Percentiles rank a stretch among this genome's conserved stretches.
phyloP scores from a whole-genome alignment of 2,888 invertebrate genomes.

The Cheilosia impressa region DNA sequence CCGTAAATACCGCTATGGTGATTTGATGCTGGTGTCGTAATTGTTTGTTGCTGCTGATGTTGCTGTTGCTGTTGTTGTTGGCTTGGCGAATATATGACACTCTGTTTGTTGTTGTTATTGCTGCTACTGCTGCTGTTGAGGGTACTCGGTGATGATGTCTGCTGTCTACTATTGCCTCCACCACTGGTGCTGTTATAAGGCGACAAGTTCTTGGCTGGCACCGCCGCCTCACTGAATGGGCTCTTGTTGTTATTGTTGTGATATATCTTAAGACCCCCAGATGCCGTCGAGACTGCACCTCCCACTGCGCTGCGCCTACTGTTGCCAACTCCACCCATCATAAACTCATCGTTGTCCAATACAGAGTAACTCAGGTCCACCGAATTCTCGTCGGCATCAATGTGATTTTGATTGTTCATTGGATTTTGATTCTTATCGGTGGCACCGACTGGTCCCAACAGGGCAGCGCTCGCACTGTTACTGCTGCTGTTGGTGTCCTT shows the following conservation, averaged over 20 bases:
- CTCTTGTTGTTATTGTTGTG: conserved; percentile 71
- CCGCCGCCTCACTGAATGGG: conserved; percentile 47
- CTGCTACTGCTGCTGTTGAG: conserved; percentile 63
- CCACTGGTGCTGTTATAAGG: conserved; percentile 50
- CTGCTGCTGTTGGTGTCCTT: conserved; percentile 83
- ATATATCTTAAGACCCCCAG: conserved; percentile 64
- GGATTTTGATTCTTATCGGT: conserved; percentile 70
- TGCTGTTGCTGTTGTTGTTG: conserved; percentile 71
- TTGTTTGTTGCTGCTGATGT: conserved; percentile 76
- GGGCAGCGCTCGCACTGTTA: conserved; percentile 64
- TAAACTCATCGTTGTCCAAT: conserved; percentile 81
- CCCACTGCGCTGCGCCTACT: conserved; percentile 31
- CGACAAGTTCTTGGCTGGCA: conserved; percentile 54
- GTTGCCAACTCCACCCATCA: conserved; percentile 71
- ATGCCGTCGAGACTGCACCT: conserved; percentile 10
- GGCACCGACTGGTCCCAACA: conserved; percentile 19
- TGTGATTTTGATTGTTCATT: conserved; percentile 75
- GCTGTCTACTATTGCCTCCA: conserved; percentile 52
- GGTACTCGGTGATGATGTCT: conserved; percentile 66
- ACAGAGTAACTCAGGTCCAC: conserved; percentile 82
- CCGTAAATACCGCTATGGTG: conserved; percentile 66
- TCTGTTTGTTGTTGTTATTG: conserved; percentile 76
- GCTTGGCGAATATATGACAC: conserved; percentile 73
- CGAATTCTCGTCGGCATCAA: conserved; percentile 79
- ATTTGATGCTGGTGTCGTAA: conserved; percentile 74